A percentile compares a stretch with the other conserved stretches of the same genome.
phyloP scores from a whole-genome alignment of 2,113 vertebrate species.

The Poeciliopsis prolifica region DNA sequence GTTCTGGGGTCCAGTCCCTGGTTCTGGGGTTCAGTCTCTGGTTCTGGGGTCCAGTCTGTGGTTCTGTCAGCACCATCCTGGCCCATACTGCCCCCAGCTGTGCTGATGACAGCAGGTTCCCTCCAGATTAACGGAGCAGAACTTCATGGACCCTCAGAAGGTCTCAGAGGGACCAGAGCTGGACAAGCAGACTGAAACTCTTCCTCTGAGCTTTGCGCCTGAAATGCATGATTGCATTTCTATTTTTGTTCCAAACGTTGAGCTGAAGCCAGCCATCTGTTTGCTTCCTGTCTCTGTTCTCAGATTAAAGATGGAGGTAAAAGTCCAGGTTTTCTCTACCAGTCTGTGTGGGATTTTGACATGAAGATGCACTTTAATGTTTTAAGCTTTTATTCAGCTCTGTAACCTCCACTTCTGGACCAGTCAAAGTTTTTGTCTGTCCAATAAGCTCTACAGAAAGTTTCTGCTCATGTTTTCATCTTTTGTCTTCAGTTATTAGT shows the following conservation, averaged over 20 bases:
- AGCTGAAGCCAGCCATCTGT: neutral
- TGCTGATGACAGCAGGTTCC: neutral
- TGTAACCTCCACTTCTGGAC: neutral
- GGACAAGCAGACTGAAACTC: neutral
- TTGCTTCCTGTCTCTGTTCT: neutral
- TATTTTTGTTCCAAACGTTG: neutral
- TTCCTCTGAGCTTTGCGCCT: neutral
- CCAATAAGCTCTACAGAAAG: neutral
- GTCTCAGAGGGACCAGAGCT: slow-evolving; percentile 7
- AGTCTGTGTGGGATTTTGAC: no score
- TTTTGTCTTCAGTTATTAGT: neutral
- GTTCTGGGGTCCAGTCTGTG: neutral
- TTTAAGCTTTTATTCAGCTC: neutral
- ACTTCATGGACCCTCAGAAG: slow-evolving; percentile 1
- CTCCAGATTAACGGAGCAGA: slow-evolving; percentile 39
- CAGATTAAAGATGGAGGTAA: no score
- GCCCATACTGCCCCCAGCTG: slow-evolving; percentile 26
- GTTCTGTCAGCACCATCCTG: slow-evolving; percentile 25
- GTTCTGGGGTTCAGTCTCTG: no score
- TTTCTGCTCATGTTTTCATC: neutral
- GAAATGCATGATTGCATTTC: neutral
- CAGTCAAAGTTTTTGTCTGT: neutral
- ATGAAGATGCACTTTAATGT: no score
- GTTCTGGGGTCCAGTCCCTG: no score
- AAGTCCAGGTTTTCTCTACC: no score